Conservation (phyloP, 64 coral and sea anemone species). For the Anthopleura sola region DNA sequence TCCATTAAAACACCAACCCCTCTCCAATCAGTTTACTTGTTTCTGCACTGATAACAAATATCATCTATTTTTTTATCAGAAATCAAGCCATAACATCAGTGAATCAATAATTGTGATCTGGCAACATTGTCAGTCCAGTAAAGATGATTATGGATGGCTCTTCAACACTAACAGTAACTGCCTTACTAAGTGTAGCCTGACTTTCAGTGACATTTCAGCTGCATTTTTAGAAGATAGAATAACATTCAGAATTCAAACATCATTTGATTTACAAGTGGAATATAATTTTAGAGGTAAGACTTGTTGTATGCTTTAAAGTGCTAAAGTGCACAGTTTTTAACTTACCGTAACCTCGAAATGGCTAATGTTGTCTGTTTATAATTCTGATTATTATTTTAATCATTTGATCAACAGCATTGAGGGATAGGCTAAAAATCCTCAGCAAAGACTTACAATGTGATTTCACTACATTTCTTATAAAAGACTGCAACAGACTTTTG, state of each 20-base stretch:
- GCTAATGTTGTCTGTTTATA: no score
- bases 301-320: not conserved
- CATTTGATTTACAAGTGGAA: constrained; percentile 6
- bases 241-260: constrained; percentile 23
- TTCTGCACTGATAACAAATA: not conserved
- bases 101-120: constrained; percentile 15
- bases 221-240: not conserved
- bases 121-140: constrained; percentile 20
- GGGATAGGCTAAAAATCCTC: not conserved
- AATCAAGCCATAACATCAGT: not conserved
- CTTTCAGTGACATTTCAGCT: not conserved
- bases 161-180: not conserved
- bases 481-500: constrained; percentile 40
- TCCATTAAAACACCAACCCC: no score
- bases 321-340: no score
- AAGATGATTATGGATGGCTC: not conserved
- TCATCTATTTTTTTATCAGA: not conserved
- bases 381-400: not conserved
- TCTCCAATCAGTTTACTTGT: not conserved
- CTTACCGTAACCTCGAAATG: no score
- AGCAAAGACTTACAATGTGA: not conserved
- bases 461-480: constrained; percentile 35
- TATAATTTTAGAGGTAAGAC: not conserved
- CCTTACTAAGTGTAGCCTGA: not conserved
- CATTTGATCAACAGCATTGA: constrained; percentile 1